Evolutionary conservation across 2,888 invertebrate genomes (phyloP), one percentile per base, ranked within the genome.

Genomic region (Crepidodera aurea): DNA sequence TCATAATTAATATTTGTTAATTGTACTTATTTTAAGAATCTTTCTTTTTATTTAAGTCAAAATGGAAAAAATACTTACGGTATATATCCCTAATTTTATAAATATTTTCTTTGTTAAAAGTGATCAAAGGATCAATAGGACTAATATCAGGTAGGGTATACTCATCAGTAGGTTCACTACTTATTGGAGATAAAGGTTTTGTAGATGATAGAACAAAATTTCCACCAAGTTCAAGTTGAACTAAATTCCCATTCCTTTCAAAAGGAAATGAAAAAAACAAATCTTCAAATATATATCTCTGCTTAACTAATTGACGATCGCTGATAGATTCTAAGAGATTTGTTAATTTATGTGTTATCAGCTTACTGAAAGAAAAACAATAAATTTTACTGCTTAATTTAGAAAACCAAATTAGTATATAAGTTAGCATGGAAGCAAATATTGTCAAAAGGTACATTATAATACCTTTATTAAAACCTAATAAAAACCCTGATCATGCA

Each of bases 41-140:
- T n/a, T n/a, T n/a, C n/a, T n/a, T n/a, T n/a, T n/a, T n/a, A n/a
- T n/a, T n/a, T n/a, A n/a, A n/a, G n/a, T n/a, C n/a, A n/a, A n/a
- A n/a, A n/a, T n/a, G n/a, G n/a, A n/a, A n/a, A 34, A 46, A 12
- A 51, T 44, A 87, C 91, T 89, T 85, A 94, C 93, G 90, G 78
- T 89, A 92, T 70, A 84, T 78, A 77, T 90, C 86, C 44, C 81
- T 78, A 12, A 83, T 77, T 58, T 84, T 80, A 74, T 92, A 92
- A 74, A 91, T 85, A 77, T 92, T 86, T 53, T 84, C 82, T 59
- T 83, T 78, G 10, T 83, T 82, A 62, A 93, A 77, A 46, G 91
- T 89, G 54, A 93, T 84, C 0, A 89, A 89, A 58, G 87, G 87
- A 73, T 88, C 87, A 12, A 95, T 80, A 1, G 96, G 96, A 78